Conservation (phyloP, 2,797 vertebrate genomes). For the Crocodylus rhombifer region DNA sequence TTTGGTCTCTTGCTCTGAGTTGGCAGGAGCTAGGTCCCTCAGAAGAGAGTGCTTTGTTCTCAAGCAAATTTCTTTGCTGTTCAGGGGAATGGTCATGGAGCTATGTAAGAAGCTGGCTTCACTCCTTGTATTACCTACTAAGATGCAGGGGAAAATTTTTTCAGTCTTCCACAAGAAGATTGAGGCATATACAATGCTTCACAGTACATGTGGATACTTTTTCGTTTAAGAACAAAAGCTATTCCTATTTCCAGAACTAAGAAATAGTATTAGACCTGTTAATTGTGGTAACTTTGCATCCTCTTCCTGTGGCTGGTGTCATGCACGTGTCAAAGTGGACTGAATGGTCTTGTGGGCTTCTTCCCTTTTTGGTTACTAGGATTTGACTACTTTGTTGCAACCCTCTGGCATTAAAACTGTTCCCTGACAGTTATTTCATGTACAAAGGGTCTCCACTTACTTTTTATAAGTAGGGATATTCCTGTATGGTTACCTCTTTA, state of each 20-base stretch:
- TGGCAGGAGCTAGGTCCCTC: conserved; percentile 1
- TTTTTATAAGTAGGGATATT: too few species aligned
- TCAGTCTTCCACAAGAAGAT: background rate
- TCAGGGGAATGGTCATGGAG: background rate
- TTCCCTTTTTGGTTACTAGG: background rate
- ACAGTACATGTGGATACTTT: too few species aligned
- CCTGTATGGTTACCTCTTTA: too few species aligned
- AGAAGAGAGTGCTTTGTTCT: background rate
- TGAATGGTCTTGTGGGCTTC: background rate
- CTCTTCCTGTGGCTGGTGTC: background rate
- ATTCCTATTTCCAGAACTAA: background rate
- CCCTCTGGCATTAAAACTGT: too few species aligned
- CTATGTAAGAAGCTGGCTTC: background rate
- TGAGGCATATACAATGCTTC: background rate
- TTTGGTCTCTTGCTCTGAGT: background rate
- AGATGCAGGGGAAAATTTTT: background rate
- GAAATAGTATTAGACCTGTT: background rate
- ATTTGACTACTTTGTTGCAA: too few species aligned
- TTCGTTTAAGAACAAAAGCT: background rate
- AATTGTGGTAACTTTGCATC: background rate
- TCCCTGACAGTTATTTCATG: too few species aligned
- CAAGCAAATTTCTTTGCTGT: background rate
- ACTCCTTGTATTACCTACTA: background rate
- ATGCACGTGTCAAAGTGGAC: background rate
- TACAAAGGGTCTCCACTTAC: fast-evolving